Evolutionary conservation across 2,888 invertebrate genomes (phyloP).

Genomic region (Drosophila crucigera): DNA sequence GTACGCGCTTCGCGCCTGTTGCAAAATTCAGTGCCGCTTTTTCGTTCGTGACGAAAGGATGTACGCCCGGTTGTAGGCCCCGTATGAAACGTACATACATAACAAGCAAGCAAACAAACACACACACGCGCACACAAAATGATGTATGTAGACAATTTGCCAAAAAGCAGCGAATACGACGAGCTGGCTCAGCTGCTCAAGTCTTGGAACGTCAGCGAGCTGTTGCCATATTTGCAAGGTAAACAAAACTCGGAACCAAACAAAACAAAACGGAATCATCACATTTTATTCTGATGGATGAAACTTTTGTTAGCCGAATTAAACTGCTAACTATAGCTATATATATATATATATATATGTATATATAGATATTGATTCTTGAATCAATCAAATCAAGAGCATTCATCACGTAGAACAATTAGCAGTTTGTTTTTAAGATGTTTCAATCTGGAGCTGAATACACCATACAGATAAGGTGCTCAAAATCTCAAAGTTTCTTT

Average conservation of each 20-base stretch:
- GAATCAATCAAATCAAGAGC: background rate
- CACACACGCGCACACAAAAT: background rate
- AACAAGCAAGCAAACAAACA: slow-evolving; percentile 4
- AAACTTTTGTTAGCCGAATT: background rate
- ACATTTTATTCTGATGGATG: slow-evolving; percentile 1
- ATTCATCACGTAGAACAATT: background rate
- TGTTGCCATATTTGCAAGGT: slow-evolving; percentile 75
- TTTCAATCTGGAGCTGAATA: background rate
- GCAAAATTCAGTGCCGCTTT: slow-evolving; percentile 76
- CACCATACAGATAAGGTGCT: background rate
- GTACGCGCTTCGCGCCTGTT: slow-evolving; percentile 73
- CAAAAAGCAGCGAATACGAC: slow-evolving; percentile 50
- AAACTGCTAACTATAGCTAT: background rate
- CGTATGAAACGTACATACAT: slow-evolving; percentile 44
- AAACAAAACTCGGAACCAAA: slow-evolving; percentile 20
- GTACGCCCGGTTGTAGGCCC: slow-evolving; percentile 67
- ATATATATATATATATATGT: background rate
- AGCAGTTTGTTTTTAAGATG: background rate
- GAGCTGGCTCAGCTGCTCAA: slow-evolving; percentile 59
- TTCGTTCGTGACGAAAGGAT: slow-evolving; percentile 79
- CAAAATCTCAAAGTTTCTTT: background rate
- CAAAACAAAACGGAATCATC: slow-evolving; percentile 4
- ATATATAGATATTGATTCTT: background rate
- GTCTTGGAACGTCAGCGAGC: slow-evolving; percentile 70
- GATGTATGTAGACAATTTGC: slow-evolving; percentile 34